These are phyloP conservation scores for Holothuria glaberrima DNA, from an alignment of 35 echinoderm and acorn worm species.

Conservation along the genomic window DNA sequence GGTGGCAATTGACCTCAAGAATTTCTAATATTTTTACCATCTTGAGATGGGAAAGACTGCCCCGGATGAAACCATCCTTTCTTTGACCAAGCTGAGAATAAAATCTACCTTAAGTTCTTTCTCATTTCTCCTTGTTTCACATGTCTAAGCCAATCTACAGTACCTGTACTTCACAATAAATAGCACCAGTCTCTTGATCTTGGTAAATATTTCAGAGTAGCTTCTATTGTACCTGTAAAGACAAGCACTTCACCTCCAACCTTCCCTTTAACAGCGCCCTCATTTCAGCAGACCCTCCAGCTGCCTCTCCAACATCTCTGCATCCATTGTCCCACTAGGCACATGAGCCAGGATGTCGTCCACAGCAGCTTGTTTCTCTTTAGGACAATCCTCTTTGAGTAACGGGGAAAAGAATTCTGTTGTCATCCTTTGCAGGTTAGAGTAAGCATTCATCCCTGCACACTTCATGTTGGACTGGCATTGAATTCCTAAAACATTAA, in stretches of 20 bases:
- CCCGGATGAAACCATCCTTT: too few species aligned
- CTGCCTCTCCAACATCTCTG: constrained; percentile 42
- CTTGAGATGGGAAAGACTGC: too few species aligned
- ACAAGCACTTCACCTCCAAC: neutral
- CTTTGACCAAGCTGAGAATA: too few species aligned
- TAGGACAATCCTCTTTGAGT: constrained; percentile 57
- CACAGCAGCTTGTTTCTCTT: constrained; percentile 16
- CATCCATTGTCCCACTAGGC: constrained; percentile 50
- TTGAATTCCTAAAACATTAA: constrained; percentile 38
- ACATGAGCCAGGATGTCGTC: constrained; percentile 57
- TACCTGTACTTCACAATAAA: too few species aligned
- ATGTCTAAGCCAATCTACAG: too few species aligned
- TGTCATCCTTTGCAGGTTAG: constrained; percentile 62
- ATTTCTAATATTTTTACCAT: too few species aligned
- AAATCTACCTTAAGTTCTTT: too few species aligned
- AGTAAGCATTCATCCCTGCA: constrained; percentile 66
- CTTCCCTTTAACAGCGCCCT: neutral
- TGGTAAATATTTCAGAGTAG: too few species aligned
- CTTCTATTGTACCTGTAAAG: too few species aligned
- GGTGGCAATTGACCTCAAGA: too few species aligned
- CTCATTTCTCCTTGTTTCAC: too few species aligned
- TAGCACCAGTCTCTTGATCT: too few species aligned
- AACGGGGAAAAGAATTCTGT: constrained; percentile 71
- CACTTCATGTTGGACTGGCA: constrained; percentile 82
- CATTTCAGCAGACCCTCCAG: constrained; percentile 10